Percentiles rank a stretch among this genome's conserved stretches.
These are phyloP conservation scores for Chromoteleia sp. DNA, from an alignment of 2,888 invertebrate species.

Conservation along the genomic window DNA sequence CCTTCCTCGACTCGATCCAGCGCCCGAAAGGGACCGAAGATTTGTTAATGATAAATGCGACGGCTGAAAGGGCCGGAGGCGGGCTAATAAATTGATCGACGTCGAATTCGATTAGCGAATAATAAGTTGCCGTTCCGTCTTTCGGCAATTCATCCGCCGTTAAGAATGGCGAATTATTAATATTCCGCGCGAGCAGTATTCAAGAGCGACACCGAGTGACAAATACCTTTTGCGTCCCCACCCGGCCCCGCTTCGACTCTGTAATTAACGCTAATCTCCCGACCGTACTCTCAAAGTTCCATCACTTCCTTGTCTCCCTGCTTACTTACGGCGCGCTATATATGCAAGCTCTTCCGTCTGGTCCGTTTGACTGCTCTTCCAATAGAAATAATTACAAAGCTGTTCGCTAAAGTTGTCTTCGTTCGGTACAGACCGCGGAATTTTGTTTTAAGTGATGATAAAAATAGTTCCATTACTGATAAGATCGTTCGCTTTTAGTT, in stretches of 20 bases:
- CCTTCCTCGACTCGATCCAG: neutral
- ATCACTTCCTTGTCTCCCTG: constrained; percentile 69
- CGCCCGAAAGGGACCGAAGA: neutral
- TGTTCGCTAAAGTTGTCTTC: constrained; percentile 62
- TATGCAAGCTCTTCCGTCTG: constrained; percentile 67
- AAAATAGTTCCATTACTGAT: constrained; percentile 5
- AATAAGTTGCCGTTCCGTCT: constrained; percentile 79
- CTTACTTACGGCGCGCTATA: constrained; percentile 64
- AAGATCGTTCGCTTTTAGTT: neutral
- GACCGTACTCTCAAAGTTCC: constrained; percentile 77
- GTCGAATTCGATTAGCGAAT: constrained; percentile 80
- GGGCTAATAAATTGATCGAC: constrained; percentile 67
- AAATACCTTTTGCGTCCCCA: constrained; percentile 80
- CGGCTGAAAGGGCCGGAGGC: neutral
- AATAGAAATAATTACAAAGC: constrained; percentile 71
- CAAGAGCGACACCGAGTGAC: constrained; percentile 81
- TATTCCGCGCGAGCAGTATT: constrained; percentile 80
- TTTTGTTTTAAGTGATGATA: constrained; percentile 47
- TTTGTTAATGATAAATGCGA: constrained; percentile 35
- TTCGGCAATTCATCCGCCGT: constrained; percentile 80
- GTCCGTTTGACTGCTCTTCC: constrained; percentile 70
- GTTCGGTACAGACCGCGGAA: constrained; percentile 32
- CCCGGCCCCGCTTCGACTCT: constrained; percentile 79
- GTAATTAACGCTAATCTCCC: constrained; percentile 84
- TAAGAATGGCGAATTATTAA: constrained; percentile 80